These are phyloP conservation scores for Mylabris sibirica DNA, from an alignment of 2,888 invertebrate genomes.

Conservation along the genomic window DNA sequence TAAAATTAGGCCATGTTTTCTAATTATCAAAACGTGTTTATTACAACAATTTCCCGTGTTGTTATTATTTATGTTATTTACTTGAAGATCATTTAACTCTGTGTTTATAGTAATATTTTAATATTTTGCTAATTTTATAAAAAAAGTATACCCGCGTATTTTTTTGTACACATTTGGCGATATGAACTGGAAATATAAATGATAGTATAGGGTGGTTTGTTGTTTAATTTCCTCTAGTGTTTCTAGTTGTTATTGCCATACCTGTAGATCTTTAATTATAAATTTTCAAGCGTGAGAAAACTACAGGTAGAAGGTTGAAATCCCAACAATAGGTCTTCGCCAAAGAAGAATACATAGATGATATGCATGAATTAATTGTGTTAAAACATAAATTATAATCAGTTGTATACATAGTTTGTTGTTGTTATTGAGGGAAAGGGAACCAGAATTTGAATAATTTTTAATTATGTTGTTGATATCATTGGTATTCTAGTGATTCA, in stretches of 20 bases:
- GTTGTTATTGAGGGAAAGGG: too few relatives aligned
- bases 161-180: too few relatives aligned
- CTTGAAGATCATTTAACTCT: neutral
- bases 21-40: slow-evolving; percentile 6
- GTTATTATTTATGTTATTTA: neutral
- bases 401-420: too few relatives aligned
- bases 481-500: neutral
- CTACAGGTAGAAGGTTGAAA: slow-evolving; percentile 1
- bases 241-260: neutral
- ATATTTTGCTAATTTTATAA: too few relatives aligned
- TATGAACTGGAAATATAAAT: too few relatives aligned
- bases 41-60: slow-evolving; percentile 2
- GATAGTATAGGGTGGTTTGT: too few relatives aligned
- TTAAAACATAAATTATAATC: too few relatives aligned
- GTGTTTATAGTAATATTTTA: too few relatives aligned
- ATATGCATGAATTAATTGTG: too few relatives aligned
- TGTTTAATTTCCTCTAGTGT: neutral
- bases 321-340: neutral
- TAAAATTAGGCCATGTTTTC: neutral
- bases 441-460: neutral
- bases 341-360: too few relatives aligned
- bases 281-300: neutral
- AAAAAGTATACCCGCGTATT: too few relatives aligned
- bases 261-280: too few relatives aligned
- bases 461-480: neutral